Conservation (phyloP, 1,140 invertebrate genomes). For the Drosophila watanabei region DNA sequence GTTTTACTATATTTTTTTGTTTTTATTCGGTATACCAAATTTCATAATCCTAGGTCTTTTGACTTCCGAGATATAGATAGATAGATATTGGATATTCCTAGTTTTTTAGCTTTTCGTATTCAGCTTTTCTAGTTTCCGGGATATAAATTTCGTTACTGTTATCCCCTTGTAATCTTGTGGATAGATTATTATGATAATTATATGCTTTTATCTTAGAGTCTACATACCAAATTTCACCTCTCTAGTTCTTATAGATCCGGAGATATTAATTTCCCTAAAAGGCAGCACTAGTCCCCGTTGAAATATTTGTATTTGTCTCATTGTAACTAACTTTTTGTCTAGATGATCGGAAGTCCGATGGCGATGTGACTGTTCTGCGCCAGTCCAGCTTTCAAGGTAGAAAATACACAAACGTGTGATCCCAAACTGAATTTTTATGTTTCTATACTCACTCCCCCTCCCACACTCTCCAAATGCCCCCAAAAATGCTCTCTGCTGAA, state of each 20-base stretch:
- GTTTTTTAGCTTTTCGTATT: neutral
- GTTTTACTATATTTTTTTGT: neutral
- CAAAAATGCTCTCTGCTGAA: slow-evolving; percentile 12
- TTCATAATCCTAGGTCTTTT: neutral
- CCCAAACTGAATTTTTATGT: slow-evolving; percentile 11
- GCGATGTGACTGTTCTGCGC: slow-evolving; percentile 75
- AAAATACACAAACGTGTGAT: slow-evolving; percentile 3
- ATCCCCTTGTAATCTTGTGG: neutral
- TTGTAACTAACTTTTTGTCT: slow-evolving; percentile 72
- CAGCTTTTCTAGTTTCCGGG: neutral
- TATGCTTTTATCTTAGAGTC: neutral
- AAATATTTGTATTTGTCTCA: slow-evolving; percentile 19
- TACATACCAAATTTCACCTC: neutral
- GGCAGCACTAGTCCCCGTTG: neutral
- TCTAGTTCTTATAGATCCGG: neutral
- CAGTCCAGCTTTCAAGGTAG: slow-evolving; percentile 85
- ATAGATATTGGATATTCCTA: neutral
- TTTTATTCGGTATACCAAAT: neutral
- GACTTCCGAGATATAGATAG: neutral
- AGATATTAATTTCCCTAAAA: neutral
- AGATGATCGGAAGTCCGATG: slow-evolving; percentile 83
- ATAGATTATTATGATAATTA: neutral
- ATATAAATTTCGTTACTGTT: neutral
- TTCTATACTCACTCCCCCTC: slow-evolving; percentile 1
- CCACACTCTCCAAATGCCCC: neutral